Evolutionary conservation across 2,113 vertebrate species (phyloP).

Genomic region (Platycercus adscitus): DNA sequence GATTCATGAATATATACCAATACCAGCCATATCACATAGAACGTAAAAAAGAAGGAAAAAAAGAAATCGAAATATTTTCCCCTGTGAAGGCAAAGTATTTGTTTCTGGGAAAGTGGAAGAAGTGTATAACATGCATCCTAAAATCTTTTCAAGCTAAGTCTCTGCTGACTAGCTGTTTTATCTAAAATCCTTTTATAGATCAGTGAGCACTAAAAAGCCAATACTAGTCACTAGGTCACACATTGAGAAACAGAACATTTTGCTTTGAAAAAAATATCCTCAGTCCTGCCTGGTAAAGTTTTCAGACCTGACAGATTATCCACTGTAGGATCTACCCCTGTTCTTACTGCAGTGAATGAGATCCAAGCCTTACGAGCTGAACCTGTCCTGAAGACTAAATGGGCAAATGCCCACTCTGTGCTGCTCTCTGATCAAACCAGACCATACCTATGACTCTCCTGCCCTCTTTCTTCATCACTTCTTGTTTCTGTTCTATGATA

Average conservation of each 20-base stretch:
- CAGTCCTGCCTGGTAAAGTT: not conserved
- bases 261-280: not conserved
- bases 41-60: not conserved
- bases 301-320: not conserved
- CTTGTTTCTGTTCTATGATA: not conserved
- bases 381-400: not conserved
- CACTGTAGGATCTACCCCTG: not conserved
- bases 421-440: not conserved
- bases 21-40: not conserved
- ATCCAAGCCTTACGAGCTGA: not conserved
- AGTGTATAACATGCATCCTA: not conserved
- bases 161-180: not conserved
- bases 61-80: not conserved
- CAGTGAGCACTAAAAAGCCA: slow-evolving; percentile 23
- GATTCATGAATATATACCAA: not conserved
- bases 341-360: not conserved
- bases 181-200: slow-evolving; percentile 36
- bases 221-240: not conserved
- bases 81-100: not conserved
- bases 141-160: not conserved
- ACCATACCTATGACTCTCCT: not conserved
- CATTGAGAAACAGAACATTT: not conserved
- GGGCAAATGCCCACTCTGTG: not conserved
- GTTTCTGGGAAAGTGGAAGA: not conserved
- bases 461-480: not conserved